phyloP scores from a whole-genome alignment of 2,113 vertebrate genomes.

The Misgurnus anguillicaudatus region DNA sequence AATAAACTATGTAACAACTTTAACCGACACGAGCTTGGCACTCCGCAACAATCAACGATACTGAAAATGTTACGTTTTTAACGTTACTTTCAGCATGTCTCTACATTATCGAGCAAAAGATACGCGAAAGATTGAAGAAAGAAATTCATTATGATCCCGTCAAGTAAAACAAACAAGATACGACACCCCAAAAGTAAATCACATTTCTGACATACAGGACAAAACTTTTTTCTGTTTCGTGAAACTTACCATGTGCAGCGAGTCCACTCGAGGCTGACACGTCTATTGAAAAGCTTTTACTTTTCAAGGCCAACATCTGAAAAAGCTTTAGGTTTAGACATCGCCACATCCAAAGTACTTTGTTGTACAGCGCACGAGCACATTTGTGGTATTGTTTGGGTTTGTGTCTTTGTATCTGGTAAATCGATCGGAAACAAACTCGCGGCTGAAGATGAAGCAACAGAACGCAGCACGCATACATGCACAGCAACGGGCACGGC shows the following conservation, averaged over 20 bases:
- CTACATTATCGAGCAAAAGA: neutral
- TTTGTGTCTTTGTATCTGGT: neutral
- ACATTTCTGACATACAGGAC: neutral
- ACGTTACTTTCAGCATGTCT: neutral
- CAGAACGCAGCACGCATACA: neutral
- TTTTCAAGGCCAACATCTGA: conserved; percentile 22
- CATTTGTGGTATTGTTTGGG: neutral
- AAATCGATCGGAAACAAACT: neutral
- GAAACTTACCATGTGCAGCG: conserved; percentile 38
- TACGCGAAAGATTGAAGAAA: neutral
- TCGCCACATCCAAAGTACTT: conserved; percentile 11
- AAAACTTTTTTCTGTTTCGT: conserved; percentile 5
- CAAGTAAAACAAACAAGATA: neutral
- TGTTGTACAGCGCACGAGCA: neutral
- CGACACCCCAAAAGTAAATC: neutral
- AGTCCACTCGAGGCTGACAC: neutral
- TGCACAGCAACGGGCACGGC: neutral
- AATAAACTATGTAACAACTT: neutral
- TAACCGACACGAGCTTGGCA: neutral
- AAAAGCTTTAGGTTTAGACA: neutral
- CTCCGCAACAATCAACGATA: neutral
- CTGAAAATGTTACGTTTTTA: neutral
- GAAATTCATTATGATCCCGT: neutral
- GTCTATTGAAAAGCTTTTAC: conserved; percentile 13
- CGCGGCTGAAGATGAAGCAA: conserved; percentile 6